Base-by-base conservation (phyloP, 64 coral and sea anemone genomes). In the Astreopora myriophthalma region DNA sequence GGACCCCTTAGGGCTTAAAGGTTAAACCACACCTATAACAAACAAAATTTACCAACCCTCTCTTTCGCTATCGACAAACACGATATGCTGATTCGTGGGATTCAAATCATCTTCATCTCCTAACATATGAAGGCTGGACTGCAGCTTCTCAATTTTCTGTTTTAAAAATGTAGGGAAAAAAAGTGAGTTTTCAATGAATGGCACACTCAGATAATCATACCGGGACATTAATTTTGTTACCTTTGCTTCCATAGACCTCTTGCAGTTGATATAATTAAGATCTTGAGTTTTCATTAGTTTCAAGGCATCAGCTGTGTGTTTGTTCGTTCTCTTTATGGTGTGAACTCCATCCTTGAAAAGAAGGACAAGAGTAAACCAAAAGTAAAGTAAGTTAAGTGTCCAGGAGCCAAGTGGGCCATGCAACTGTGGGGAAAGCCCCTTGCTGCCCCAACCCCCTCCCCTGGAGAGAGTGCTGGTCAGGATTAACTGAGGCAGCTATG, bases 281-380 rank as follows among this genome's bases (percentile, higher is more conserved):
- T 99, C 97, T 71, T 99, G 97, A 17, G 94, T 91, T 61, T 99
- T 99, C 97, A 99, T 96, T 25, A 93, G 64, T 66, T 96, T 99
- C 26, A 99, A 10, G 17, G 89, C 81, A 32, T 89, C 78, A 34
- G 86, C 80, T 25, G 82, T 91, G 76, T 96, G 80, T 12, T 90
- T 76, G 17, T 82, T 94, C 40, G 51, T 85, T 69, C 29, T 68
- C 35, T 92, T 80, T 38, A 48, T 44, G 24, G n/a, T 2, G 68
- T 99, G 97, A 6, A 96, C 81, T 57, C 97, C 97, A 87, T 91
- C 70, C 90, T 97, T 57, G 14, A 27, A 86, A 30, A 42, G 4
- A 85, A 23, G 20, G 38, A 3, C 51, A 55, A 55, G 3, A 11
- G 40, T 44, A 60, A 81, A 29, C 69, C 14, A 32, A 2, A 31